Base-by-base conservation (phyloP, 2,113 vertebrate species). In the Otocyon megalotis region DNA sequence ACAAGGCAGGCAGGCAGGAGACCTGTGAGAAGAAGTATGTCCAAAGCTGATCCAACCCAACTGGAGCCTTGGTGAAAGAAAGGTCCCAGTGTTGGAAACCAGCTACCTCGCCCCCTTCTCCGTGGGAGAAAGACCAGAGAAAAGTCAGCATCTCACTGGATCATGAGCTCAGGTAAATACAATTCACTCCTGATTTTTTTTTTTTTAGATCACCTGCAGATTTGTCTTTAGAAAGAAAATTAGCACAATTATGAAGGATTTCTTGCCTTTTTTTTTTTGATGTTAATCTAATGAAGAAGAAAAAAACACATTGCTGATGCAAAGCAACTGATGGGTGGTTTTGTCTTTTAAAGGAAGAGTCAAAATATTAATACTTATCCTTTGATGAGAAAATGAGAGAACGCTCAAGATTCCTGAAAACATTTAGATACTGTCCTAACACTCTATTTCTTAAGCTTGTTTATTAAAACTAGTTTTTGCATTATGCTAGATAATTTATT, bases 391-490 rank as follows among this genome's bases (percentile, higher is more conserved):
- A 90, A 94, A 95, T 83, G 65, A 69, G 91, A 92, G 80, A 80
- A 82, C 13, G 37, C 14, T 43, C 67, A 62, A n/a, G 50, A 86
- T 86, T 43, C 79, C 79, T 85, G 62, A 74, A 93, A 94, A 82
- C 69, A 91, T 92, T 90, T 88, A 89, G 72, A 58, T 63, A 28
- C 20, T 60, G 30, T n/a, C 28, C 62, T 26, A 19, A 54, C 37
- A 69, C 26, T 77, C 35, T 35, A 20, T 93, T 91, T 93, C 62
- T 95, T 88, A 77, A 79, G 88, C 77, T 91, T 96, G 89, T 96
- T 97, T 97, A 92, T 86, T 96, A 77, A 94, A 95, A 91, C 48
- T 28, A 86, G 30, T 54, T 94, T 72, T 95, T 92, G 85, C 32
- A 63, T 94, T 90, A 30, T 76, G 60, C 71, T 77, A 53, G 63